These are phyloP conservation scores for Apoda limacodes DNA, from an alignment of 2,888 invertebrate species.

Conservation along the genomic window DNA sequence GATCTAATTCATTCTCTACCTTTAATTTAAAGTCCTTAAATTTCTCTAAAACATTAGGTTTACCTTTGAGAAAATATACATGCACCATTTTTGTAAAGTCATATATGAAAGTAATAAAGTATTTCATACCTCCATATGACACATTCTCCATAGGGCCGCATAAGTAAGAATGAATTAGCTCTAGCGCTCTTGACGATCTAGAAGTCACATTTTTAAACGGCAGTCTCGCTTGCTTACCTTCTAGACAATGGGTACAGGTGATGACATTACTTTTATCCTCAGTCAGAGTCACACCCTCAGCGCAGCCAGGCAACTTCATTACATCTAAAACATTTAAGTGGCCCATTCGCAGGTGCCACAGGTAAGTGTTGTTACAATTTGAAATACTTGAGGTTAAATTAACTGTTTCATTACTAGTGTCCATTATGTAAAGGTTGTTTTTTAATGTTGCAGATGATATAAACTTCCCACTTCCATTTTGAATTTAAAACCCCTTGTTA, in stretches of 20 bases:
- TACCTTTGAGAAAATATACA: slow-evolving; percentile 7
- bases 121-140: slow-evolving; percentile 15
- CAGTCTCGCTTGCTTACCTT: slow-evolving; percentile 16
- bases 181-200: slow-evolving; percentile 12
- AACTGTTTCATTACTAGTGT: slow-evolving; percentile 9
- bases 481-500: slow-evolving; percentile 13
- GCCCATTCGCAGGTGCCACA: slow-evolving; percentile 14
- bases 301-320: slow-evolving; percentile 12
- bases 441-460: slow-evolving; percentile 12
- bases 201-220: slow-evolving; percentile 16
- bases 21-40: slow-evolving; percentile 5
- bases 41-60: slow-evolving; percentile 2
- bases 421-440: slow-evolving; percentile 14
- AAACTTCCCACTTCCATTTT: too few relatives aligned
- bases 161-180: slow-evolving; percentile 15
- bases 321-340: slow-evolving; percentile 15
- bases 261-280: slow-evolving; percentile 5
- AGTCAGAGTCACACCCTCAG: slow-evolving; percentile 14
- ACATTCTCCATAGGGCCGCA: slow-evolving; percentile 17
- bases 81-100: slow-evolving; percentile 12
- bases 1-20: slow-evolving; percentile 6
- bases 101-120: slow-evolving; percentile 16
- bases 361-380: slow-evolving; percentile 4
- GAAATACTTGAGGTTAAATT: slow-evolving; percentile 3
- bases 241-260: slow-evolving; percentile 12